These are phyloP conservation scores for Propithecus deckenii DNA, from an alignment of 2,797 vertebrate genomes.

Conservation along the genomic window DNA sequence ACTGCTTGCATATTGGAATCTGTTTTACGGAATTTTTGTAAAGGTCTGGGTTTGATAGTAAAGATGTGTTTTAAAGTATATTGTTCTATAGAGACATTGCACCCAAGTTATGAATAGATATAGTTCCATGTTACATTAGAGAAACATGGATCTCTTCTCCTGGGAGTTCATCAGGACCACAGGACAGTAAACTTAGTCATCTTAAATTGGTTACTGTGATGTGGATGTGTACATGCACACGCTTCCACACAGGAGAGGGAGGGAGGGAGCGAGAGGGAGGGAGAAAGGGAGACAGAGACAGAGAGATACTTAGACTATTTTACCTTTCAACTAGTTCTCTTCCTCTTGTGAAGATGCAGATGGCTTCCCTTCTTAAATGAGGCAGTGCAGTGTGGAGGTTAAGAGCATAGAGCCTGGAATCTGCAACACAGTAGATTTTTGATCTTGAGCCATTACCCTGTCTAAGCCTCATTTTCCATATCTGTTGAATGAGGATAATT, in stretches of 20 bases:
- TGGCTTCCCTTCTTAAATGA: slow-evolving; percentile 9
- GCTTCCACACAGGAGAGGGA: too few species aligned
- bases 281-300: not conserved
- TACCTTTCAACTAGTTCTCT: slow-evolving; percentile 31
- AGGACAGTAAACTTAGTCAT: not conserved
- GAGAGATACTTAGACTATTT: not conserved
- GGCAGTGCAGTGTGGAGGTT: not conserved
- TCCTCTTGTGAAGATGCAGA: not conserved
- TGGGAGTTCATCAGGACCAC: not conserved
- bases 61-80: not conserved
- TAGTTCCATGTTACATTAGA: not conserved
- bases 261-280: too few species aligned
- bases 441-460: not conserved
- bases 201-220: not conserved
- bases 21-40: slow-evolving; percentile 49
- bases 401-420: not conserved
- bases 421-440: not conserved
- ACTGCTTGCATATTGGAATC: not conserved
- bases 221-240: not conserved
- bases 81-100: not conserved
- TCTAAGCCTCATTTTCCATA: not conserved
- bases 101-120: not conserved
- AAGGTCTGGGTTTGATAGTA: not conserved
- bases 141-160: not conserved
- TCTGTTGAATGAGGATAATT: not conserved